Percentiles rank a stretch among this genome's conserved stretches.
phyloP scores from a whole-genome alignment of 2,113 vertebrate genomes.

The Elachura formosa region DNA sequence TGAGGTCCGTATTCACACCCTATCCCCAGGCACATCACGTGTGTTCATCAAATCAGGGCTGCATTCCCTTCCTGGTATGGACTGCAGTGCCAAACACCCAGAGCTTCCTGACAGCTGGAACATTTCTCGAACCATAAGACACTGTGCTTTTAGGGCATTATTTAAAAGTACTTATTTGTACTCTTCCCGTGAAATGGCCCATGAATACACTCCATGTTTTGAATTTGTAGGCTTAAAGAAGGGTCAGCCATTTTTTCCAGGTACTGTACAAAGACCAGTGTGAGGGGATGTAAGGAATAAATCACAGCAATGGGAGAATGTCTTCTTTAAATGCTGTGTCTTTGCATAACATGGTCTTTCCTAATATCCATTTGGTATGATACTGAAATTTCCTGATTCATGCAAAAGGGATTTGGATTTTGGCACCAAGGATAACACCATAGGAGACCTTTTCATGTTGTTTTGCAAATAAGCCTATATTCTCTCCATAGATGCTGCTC shows the following conservation, averaged over 20 bases:
- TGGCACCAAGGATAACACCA: not conserved
- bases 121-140: not conserved
- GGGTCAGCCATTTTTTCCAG: not conserved
- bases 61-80: too few relatives aligned
- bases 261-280: not conserved
- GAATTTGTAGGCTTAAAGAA: not conserved
- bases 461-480: not conserved
- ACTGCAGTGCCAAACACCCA: not conserved
- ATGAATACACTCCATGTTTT: not conserved
- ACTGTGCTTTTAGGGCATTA: not conserved
- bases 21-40: accelerated
- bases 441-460: not conserved
- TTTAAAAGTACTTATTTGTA: not conserved
- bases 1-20: not conserved
- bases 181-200: not conserved
- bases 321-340: not conserved
- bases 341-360: not conserved
- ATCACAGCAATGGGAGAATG: not conserved
- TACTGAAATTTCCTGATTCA: not conserved
- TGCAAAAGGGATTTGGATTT: not conserved
- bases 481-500: not conserved
- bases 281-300: not conserved
- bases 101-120: not conserved
- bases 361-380: not conserved
- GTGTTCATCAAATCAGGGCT: too few relatives aligned